Evolutionary conservation across 35 echinoderm and acorn worm genomes (phyloP).

Genomic region (Diadema setosum): DNA sequence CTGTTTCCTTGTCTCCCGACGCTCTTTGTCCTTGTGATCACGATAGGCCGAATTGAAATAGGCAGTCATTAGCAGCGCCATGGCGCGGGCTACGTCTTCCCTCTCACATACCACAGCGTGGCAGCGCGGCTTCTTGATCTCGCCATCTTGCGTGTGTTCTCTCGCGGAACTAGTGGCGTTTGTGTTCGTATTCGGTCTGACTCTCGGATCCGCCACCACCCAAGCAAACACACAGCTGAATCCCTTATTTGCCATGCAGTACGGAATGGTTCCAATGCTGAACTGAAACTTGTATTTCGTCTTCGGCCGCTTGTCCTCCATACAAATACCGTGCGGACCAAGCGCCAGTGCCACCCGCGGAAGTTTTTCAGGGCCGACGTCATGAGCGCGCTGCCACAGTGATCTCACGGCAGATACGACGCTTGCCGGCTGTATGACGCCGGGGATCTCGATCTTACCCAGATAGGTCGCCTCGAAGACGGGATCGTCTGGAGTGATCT

Average conservation of each 20-base stretch:
- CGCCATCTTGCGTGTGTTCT: neutral
- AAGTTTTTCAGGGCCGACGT: conserved; percentile 28
- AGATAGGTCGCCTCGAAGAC: neutral
- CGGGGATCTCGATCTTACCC: neutral
- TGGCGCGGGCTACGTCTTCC: conserved; percentile 39
- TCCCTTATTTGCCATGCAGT: conserved; percentile 50
- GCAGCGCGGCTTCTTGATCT: neutral
- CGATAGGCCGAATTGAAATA: conserved; percentile 58
- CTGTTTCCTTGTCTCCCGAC: neutral
- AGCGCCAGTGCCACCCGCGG: conserved; percentile 40
- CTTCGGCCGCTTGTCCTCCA: conserved; percentile 26
- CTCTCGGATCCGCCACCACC: conserved; percentile 11
- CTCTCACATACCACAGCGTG: conserved; percentile 42
- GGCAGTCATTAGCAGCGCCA: conserved; percentile 58
- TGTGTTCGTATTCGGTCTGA: neutral
- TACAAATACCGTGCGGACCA: conserved; percentile 20
- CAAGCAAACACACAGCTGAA: conserved; percentile 47
- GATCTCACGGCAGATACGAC: neutral
- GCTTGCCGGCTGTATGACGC: neutral
- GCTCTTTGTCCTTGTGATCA: conserved; percentile 23
- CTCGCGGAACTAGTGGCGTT: neutral
- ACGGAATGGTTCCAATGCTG: conserved; percentile 2
- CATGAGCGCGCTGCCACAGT: neutral
- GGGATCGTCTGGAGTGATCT: neutral
- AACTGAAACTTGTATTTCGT: conserved; percentile 20